phyloP scores from a whole-genome alignment of 2,888 invertebrate species.

The Diaperis boleti region DNA sequence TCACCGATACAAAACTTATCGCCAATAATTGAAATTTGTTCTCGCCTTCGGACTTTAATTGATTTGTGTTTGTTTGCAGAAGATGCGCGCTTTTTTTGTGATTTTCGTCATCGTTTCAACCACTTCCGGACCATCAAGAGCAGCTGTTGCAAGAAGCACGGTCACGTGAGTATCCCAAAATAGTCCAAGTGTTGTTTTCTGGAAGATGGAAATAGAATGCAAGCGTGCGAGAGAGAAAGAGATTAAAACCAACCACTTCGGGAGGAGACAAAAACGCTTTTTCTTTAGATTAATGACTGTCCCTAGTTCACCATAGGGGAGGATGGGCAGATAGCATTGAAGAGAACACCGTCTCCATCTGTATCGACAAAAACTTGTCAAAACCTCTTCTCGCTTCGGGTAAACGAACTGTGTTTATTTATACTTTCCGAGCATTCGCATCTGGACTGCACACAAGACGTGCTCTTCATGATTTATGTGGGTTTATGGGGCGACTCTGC shows the following conservation, averaged over 20 bases:
- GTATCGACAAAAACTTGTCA: constrained; percentile 5
- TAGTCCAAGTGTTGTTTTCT: constrained; percentile 2
- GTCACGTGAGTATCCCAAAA: constrained; percentile 35
- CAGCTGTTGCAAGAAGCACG: constrained; percentile 28
- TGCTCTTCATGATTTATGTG: constrained; percentile 31
- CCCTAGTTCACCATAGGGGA: too few species aligned
- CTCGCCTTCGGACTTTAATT: constrained; percentile 18
- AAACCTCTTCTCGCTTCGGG: constrained; percentile 33
- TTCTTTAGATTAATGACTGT: constrained; percentile 2
- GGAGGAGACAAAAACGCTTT: not conserved
- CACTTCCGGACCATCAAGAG: constrained; percentile 28
- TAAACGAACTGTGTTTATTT: constrained; percentile 54
- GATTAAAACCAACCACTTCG: not conserved
- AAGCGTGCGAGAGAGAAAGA: too few species aligned
- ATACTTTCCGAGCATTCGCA: constrained; percentile 44
- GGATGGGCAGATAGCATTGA: too few species aligned
- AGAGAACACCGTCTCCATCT: too few species aligned
- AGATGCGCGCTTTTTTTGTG: constrained; percentile 13
- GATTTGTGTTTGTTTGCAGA: constrained; percentile 9
- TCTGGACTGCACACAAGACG: constrained; percentile 40
- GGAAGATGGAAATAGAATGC: too few species aligned
- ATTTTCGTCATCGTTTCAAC: constrained; percentile 18
- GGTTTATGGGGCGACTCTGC: constrained; percentile 40
- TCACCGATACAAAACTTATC: constrained; percentile 37
- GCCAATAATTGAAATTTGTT: constrained; percentile 31